Conservation (phyloP, 2,888 invertebrate species). For the Rhogogaster chlorosoma region DNA sequence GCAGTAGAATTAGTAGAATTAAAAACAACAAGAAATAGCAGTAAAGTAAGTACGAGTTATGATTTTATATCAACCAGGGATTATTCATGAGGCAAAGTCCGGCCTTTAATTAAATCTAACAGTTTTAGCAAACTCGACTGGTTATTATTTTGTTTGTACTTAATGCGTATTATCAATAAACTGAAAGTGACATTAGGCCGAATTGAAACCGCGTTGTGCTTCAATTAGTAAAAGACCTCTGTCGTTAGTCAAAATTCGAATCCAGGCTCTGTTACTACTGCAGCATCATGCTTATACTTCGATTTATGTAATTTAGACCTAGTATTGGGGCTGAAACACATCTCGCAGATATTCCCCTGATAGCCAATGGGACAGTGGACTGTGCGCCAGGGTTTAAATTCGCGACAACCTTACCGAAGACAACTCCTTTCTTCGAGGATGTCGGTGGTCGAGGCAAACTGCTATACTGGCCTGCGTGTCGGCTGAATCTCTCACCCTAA, state of each 20-base stretch:
- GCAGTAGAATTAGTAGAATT: background rate
- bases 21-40: slow-evolving; percentile 10
- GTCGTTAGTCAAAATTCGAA: slow-evolving; percentile 29
- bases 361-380: slow-evolving; percentile 74
- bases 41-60: slow-evolving; percentile 8
- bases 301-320: slow-evolving; percentile 82
- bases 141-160: background rate
- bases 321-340: slow-evolving; percentile 95
- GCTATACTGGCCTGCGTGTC: slow-evolving; percentile 83
- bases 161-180: background rate
- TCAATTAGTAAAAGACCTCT: background rate
- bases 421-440: slow-evolving; percentile 83
- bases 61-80: background rate
- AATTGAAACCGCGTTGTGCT: background rate
- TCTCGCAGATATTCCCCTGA: slow-evolving; percentile 83
- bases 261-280: slow-evolving; percentile 29
- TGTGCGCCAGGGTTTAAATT: slow-evolving; percentile 64
- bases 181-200: background rate
- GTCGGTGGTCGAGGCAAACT: slow-evolving; percentile 85
- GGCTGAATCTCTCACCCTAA: slow-evolving; percentile 75
- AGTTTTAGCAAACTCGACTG: background rate
- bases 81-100: background rate
- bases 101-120: background rate
- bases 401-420: slow-evolving; percentile 84
- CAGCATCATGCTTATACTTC: slow-evolving; percentile 61